phyloP scores from a whole-genome alignment of 2,888 invertebrate species.

The Himalopsyche japonica region DNA sequence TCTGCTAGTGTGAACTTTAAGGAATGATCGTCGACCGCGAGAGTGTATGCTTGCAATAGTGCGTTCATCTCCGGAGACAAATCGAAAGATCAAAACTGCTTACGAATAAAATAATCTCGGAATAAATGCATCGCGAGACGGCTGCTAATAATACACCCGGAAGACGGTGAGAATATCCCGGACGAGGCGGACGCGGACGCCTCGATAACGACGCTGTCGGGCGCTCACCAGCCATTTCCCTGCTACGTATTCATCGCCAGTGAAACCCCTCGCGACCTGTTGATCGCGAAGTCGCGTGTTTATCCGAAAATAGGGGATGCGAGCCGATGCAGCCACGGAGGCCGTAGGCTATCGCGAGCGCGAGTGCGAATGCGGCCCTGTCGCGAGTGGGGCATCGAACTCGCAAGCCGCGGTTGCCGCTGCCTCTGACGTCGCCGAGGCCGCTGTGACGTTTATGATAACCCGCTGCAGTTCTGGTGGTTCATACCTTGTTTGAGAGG shows the following conservation, averaged over 20 bases:
- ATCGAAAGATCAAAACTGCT: not conserved
- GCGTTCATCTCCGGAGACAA: not conserved
- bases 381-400: slow-evolving; percentile 43
- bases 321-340: not conserved
- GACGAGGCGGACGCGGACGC: not conserved
- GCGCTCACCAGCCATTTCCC: not conserved
- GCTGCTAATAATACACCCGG: slow-evolving; percentile 27
- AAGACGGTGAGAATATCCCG: slow-evolving; percentile 11
- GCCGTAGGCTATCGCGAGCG: not conserved
- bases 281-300: not conserved
- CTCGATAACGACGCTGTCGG: not conserved
- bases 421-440: slow-evolving; percentile 31
- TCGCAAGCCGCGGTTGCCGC: slow-evolving; percentile 42
- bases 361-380: not conserved
- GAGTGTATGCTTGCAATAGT: not conserved
- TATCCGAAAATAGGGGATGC: not conserved
- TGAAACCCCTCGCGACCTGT: not conserved
- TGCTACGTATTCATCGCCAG: not conserved
- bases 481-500: slow-evolving; percentile 43
- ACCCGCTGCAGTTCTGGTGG: slow-evolving; percentile 21
- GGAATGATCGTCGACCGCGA: not conserved
- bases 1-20: not conserved
- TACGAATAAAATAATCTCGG: not conserved
- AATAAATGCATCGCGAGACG: slow-evolving; percentile 5
- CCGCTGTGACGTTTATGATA: slow-evolving; percentile 41